Evolutionary conservation across 2,888 invertebrate species (phyloP).

Genomic region (Melieria picta): DNA sequence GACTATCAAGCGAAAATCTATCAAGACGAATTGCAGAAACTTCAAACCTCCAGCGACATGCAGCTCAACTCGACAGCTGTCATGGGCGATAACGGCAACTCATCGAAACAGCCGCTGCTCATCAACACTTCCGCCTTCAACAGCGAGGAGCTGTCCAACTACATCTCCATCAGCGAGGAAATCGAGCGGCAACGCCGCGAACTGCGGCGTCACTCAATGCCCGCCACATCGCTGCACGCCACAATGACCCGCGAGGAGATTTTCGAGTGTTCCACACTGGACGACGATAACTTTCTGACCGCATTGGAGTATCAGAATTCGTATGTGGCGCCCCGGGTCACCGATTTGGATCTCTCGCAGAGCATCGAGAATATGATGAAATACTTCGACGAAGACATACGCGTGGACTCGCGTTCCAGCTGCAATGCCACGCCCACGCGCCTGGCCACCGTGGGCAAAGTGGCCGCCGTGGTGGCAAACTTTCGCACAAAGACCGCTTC

Average conservation of each 20-base stretch:
- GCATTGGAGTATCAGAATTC: conserved; percentile 52
- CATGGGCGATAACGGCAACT: conserved; percentile 14
- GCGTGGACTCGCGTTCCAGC: conserved; percentile 37
- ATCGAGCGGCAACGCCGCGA: conserved; percentile 50
- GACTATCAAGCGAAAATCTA: conserved; percentile 15
- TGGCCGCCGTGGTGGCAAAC: conserved; percentile 52
- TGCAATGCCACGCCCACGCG: conserved; percentile 44
- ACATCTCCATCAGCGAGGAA: conserved; percentile 53
- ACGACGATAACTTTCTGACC: conserved; percentile 54
- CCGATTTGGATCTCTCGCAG: conserved; percentile 43
- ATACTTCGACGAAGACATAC: conserved; percentile 59
- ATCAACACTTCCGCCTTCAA: conserved; percentile 55
- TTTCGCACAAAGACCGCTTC: conserved; percentile 44
- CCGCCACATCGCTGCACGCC: conserved; percentile 45
- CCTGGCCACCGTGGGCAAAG: conserved; percentile 42
- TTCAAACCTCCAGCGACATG: conserved; percentile 45
- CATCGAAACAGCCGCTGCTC: conserved; percentile 37
- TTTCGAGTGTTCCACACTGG: conserved; percentile 54
- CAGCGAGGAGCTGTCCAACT: conserved; percentile 53
- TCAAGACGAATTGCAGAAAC: conserved; percentile 15
- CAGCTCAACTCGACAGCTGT: conserved; percentile 52
- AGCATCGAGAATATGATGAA: conserved; percentile 57
- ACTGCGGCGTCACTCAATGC: conserved; percentile 40
- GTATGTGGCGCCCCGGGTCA: conserved; percentile 25
- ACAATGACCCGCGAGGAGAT: conserved; percentile 55